Base-by-base conservation (phyloP, 2,797 vertebrate species). In the Arrhamphus sclerolepis region DNA sequence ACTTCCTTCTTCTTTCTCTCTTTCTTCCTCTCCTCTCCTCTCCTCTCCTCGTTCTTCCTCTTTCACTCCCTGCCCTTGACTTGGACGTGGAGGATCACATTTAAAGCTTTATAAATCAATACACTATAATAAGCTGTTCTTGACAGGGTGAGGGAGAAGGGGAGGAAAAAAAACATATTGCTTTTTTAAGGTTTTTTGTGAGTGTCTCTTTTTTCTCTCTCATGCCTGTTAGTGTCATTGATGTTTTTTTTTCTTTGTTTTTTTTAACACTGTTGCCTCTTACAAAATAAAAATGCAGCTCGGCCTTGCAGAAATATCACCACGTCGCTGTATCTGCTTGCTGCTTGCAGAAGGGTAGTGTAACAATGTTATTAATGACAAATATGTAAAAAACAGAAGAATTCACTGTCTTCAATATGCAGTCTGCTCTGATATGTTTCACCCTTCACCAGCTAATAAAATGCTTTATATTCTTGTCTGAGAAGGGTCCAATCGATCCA, bases 381-480 rank as follows among this genome's bases (percentile, higher is more conserved):
- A 28, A 68, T 46, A 50, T 26, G 66, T 65, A 51, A 53, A n/a
- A 68, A 20, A 18, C 24, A 59, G 62, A 40, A 26, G 42, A 55
- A 56, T 7, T 28, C 17, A 18, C 7, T 29, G 26, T 61, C 54
- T 65, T 46, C 43, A n/a, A n/a, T 49, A 52, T 62, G 65, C 65
- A 72, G 76, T 49, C 61, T 55, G 62, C 68, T 72, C 72, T 75
- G 80, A 73, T 78, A 75, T 78, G 80, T 87, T 89, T 84, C 87
- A 85, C 77, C 86, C 82, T 95, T 95, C 93, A 90, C 90, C 89
- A 89, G 93, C 94, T 96, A 95, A 97, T 96, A 95, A 95, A 94
- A 92, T 76, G 85, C 87, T 93, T 92, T 90, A 91, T 90, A 93
- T 93, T 93, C 91, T 95, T 94, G 94, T 94, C 94, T 94, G 94